phyloP scores from a whole-genome alignment of 1,140 invertebrate species.

The Scaptomyza montana region DNA sequence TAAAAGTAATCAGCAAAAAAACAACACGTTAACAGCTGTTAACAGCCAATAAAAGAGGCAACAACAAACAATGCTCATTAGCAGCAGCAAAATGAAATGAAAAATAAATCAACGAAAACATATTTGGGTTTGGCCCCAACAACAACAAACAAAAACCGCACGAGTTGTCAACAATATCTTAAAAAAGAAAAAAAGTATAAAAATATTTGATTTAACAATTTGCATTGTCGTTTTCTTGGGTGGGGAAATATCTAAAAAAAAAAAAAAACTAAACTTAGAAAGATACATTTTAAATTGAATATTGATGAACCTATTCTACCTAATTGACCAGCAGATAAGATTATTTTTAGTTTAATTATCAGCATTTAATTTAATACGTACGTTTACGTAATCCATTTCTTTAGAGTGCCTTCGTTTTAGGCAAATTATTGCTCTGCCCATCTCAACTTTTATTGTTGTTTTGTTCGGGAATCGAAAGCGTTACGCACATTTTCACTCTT shows the following conservation, averaged over 20 bases:
- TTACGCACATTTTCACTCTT: slow-evolving; percentile 62
- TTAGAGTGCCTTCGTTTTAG: slow-evolving; percentile 3
- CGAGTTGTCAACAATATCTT: slow-evolving; percentile 12
- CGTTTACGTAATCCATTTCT: slow-evolving; percentile 9
- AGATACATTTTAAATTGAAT: neutral
- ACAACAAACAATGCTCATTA: slow-evolving; percentile 15
- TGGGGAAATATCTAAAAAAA: neutral
- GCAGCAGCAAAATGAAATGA: neutral
- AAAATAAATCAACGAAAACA: neutral
- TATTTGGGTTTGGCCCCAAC: slow-evolving; percentile 10
- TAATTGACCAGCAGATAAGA: too few species aligned
- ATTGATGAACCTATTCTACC: too few species aligned
- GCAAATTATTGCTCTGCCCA: neutral
- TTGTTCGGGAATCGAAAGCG: slow-evolving; percentile 20
- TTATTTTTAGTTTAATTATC: neutral
- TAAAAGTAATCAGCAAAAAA: slow-evolving; percentile 11
- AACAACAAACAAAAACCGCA: slow-evolving; percentile 1
- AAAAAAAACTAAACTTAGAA: neutral
- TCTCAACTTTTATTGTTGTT: neutral
- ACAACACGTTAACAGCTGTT: slow-evolving; percentile 16
- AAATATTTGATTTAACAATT: neutral
- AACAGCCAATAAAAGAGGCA: slow-evolving; percentile 4
- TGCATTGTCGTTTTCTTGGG: neutral
- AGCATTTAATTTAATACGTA: neutral
- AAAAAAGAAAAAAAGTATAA: neutral